Evolutionary conservation across 2,113 vertebrate species (phyloP), one percentile per base, ranked within the genome.

Genomic region (Monopterus albus): DNA sequence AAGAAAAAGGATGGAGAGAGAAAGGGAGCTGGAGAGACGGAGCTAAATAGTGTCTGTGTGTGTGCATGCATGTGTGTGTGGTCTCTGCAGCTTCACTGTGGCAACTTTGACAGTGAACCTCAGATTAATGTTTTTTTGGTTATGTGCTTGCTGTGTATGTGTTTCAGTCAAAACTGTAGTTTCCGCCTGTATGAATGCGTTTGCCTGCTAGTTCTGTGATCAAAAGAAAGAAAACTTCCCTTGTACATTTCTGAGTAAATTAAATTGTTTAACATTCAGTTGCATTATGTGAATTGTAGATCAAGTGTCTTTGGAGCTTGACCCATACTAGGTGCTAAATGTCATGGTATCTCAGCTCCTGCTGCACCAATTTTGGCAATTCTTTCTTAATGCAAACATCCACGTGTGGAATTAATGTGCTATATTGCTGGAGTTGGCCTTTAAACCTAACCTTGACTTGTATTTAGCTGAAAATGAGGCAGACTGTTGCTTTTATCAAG

Each of bases 81-180:
- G 49, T 87, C 72, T 60, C 49, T 56, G 64, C 64, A 80, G 64
- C 69, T 56, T 81, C 63, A 75, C 78, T 80, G 62, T 78, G 59
- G 73, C 57, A 78, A 42, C 35, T 60, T 60, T 21, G 43, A 78
- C 36, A 64, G 74, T 72, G 43, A 70, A 79, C 69, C 52, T 68
- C 59, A 66, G 77, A 80, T 83, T 78, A 77, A n/a, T n/a, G n/a
- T n/a, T n/a, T n/a, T n/a, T n/a, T 61, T 67, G 43, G 17, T 18
- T 38, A 13, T 26, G n/a, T n/a, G n/a, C n/a, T n/a, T n/a, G n/a
- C 17, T 25, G 20, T 31, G 31, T 60, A 11, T 51, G n/a, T 42
- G 7, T 49, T 20, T 60, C n/a, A n/a, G 38, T 51, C 40, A 33
- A 49, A 42, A 47, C 33, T 7, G 38, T 26, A 17, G 1, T 65